phyloP scores from a whole-genome alignment of 2,888 invertebrate species.

The Tricholauxania praeusta region DNA sequence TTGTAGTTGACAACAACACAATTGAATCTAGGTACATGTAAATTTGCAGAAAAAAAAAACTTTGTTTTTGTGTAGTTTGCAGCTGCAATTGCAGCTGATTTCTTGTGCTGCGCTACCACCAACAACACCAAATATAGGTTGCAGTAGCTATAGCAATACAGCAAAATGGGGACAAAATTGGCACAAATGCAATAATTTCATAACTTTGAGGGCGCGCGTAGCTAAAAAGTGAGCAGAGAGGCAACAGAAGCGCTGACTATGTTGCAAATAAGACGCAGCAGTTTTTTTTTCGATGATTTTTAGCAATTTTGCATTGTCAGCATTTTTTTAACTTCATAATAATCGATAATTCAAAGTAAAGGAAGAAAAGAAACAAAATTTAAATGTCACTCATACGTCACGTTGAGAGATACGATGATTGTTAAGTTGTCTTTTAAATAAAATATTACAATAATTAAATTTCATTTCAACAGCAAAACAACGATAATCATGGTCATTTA shows the following conservation, averaged over 20 bases:
- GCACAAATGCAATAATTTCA: conserved; percentile 19
- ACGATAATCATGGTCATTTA: neutral
- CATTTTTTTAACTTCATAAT: neutral
- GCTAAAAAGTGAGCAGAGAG: neutral
- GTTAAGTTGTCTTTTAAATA: neutral
- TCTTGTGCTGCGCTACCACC: neutral
- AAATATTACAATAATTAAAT: neutral
- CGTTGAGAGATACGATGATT: neutral
- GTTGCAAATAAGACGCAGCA: neutral
- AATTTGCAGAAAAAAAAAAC: too few species aligned
- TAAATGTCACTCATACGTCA: conserved; percentile 35
- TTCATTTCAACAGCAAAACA: neutral
- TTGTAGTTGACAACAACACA: too few species aligned
- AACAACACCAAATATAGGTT: neutral
- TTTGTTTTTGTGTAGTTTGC: too few species aligned
- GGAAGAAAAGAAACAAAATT: neutral
- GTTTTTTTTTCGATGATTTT: conserved; percentile 24
- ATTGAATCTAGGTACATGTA: too few species aligned
- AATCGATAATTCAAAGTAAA: conserved; percentile 22
- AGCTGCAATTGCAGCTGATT: too few species aligned
- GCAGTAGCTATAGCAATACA: neutral
- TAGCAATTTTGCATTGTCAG: conserved; percentile 15
- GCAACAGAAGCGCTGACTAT: neutral
- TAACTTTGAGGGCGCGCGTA: neutral
- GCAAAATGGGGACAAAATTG: conserved; percentile 23